A percentile compares a stretch with the other conserved stretches of the same genome.
Conservation (phyloP, 2,888 invertebrate species). For the Catocala nupta region DNA sequence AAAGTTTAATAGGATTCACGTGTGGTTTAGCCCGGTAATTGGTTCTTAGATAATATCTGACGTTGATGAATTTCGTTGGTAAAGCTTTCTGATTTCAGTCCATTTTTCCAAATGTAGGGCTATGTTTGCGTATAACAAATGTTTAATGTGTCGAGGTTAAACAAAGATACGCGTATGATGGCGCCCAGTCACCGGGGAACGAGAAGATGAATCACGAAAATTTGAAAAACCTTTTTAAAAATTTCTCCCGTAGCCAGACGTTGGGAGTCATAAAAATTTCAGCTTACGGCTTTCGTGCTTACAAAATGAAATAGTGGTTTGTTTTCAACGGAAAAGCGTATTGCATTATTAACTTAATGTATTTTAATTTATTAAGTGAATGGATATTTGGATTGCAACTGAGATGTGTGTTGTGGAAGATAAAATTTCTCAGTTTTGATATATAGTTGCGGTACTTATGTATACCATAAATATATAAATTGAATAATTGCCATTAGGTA, state of each 20-base stretch:
- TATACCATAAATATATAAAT: slow-evolving; percentile 20
- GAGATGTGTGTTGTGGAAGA: slow-evolving; percentile 24
- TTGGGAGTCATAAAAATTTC: slow-evolving; percentile 75
- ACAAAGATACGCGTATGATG: slow-evolving; percentile 65
- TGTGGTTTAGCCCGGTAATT: slow-evolving; percentile 17
- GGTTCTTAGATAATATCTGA: slow-evolving; percentile 34
- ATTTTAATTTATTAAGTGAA: slow-evolving; percentile 60
- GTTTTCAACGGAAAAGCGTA: slow-evolving; percentile 59
- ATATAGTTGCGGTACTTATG: slow-evolving; percentile 21
- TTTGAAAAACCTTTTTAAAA: slow-evolving; percentile 75
- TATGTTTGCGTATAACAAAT: slow-evolving; percentile 67
- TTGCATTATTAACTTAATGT: slow-evolving; percentile 59
- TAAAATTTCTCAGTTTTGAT: slow-evolving; percentile 26
- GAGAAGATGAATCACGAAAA: slow-evolving; percentile 68
- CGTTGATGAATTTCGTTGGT: slow-evolving; percentile 30
- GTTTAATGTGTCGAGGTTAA: slow-evolving; percentile 70
- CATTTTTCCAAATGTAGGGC: slow-evolving; percentile 55
- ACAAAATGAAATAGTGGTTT: slow-evolving; percentile 73
- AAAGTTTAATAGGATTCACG: slow-evolving; percentile 19
- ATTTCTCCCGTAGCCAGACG: slow-evolving; percentile 66
- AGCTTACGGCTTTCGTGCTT: slow-evolving; percentile 70
- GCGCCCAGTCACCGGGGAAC: slow-evolving; percentile 57
- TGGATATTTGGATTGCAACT: slow-evolving; percentile 40
- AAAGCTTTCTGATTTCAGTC: slow-evolving; percentile 19
- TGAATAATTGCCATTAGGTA: no score